A percentile compares a stretch with the other conserved stretches of the same genome.
Conservation (phyloP, 2,888 invertebrate species). For the Mesochorus sp. region DNA sequence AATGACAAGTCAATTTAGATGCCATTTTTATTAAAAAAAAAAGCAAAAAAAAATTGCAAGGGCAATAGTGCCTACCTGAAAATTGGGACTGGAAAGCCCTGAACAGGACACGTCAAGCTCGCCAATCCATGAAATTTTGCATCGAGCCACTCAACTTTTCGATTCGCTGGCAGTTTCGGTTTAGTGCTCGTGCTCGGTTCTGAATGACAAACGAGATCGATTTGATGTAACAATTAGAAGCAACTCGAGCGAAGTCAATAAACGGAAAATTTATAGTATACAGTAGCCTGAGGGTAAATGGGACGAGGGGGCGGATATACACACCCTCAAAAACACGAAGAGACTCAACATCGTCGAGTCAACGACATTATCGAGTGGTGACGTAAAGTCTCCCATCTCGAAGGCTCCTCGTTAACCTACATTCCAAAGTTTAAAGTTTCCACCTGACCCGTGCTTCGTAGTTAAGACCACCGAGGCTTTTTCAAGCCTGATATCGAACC, state of each 20-base stretch:
- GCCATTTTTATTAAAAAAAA: too few relatives aligned
- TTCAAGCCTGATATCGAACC: neutral
- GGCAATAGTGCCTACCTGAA: constrained; percentile 72
- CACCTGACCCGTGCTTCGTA: constrained; percentile 7
- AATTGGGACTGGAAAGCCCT: constrained; percentile 87
- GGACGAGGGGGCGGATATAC: constrained; percentile 50
- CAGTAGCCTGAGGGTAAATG: neutral
- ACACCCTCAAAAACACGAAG: constrained; percentile 36
- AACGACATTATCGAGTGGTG: constrained; percentile 30
- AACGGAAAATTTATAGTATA: constrained; percentile 19
- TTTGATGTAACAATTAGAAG: constrained; percentile 38
- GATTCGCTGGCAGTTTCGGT: constrained; percentile 77
- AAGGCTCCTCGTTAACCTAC: constrained; percentile 47
- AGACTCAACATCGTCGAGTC: constrained; percentile 12
- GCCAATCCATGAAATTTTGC: constrained; percentile 64
- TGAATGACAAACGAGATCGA: constrained; percentile 65
- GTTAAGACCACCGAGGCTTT: neutral
- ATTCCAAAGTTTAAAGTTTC: constrained; percentile 43
- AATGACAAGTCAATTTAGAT: too few relatives aligned
- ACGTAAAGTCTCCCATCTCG: neutral
- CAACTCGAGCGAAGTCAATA: constrained; percentile 43
- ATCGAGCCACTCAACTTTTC: constrained; percentile 80
- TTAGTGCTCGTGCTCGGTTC: constrained; percentile 78
- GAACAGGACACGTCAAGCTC: constrained; percentile 88
- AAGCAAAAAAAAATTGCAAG: neutral